Conservation (phyloP, 2,113 vertebrate species). For the Girardinichthys multiradiatus region DNA sequence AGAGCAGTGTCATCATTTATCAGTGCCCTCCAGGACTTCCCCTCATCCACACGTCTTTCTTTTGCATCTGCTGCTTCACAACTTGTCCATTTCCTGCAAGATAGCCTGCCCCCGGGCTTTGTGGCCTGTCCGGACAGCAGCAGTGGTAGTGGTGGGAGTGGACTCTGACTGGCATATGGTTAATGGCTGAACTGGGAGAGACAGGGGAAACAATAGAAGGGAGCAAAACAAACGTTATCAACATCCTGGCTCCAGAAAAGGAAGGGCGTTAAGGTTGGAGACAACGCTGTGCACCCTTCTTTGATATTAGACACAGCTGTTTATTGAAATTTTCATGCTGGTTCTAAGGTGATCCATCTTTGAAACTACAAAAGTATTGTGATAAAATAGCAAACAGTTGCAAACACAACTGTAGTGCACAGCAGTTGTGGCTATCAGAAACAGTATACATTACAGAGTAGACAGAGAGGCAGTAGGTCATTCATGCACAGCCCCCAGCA, state of each 20-base stretch:
- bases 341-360: not conserved
- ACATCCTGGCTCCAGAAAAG: constrained; percentile 65
- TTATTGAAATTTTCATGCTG: not conserved
- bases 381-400: not conserved
- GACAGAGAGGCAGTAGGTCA: too few relatives aligned
- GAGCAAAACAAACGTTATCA: constrained; percentile 56
- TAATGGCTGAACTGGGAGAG: constrained; percentile 45
- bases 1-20: not conserved
- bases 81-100: constrained; percentile 55
- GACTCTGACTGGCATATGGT: constrained; percentile 19
- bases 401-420: too few relatives aligned
- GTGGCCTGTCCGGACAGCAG: constrained; percentile 1
- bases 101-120: constrained; percentile 21
- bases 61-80: constrained; percentile 7
- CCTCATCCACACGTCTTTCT: constrained; percentile 9
- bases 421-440: too few relatives aligned
- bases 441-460: too few relatives aligned
- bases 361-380: not conserved
- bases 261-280: constrained; percentile 63
- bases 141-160: not conserved
- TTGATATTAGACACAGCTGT: not conserved
- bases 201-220: constrained; percentile 74
- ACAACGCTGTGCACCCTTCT: constrained; percentile 11
- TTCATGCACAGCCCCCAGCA: too few relatives aligned
- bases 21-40: too few relatives aligned